A percentile compares a stretch with the other conserved stretches of the same genome.
phyloP scores from a whole-genome alignment of 2,113 vertebrate genomes.

The Accipiter virgatus region DNA sequence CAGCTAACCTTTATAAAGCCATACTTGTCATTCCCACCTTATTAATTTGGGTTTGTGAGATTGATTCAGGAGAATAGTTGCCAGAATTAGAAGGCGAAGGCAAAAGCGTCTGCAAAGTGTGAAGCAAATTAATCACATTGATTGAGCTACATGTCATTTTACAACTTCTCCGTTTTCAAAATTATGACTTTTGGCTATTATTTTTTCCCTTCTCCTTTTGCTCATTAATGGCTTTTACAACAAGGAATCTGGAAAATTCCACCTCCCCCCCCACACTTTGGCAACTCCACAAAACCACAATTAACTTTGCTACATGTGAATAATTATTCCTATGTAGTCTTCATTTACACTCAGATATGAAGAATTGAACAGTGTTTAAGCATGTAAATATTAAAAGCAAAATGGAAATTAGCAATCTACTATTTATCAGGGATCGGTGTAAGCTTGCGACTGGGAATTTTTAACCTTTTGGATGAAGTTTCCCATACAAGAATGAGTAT shows the following conservation, averaged over 20 bases:
- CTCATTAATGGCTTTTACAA: neutral
- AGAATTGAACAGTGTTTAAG: neutral
- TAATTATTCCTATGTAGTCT: neutral
- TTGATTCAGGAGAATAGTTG: conserved; percentile 25
- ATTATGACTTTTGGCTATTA: neutral
- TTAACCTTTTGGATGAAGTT: neutral
- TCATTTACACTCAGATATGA: neutral
- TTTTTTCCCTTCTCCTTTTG: conserved; percentile 14
- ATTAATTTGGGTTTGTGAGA: conserved; percentile 8
- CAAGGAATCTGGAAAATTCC: neutral
- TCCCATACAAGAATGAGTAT: neutral
- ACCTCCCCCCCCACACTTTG: neutral
- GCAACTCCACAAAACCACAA: neutral
- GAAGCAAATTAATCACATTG: conserved; percentile 31
- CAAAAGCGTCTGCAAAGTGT: neutral
- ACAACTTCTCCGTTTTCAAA: neutral
- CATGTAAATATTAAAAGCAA: neutral
- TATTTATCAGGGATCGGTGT: neutral
- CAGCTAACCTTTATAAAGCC: conserved; percentile 16
- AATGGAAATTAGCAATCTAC: neutral
- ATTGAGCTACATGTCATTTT: conserved; percentile 22
- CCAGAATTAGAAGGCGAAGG: conserved; percentile 6
- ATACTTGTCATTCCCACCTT: neutral
- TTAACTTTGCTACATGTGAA: neutral
- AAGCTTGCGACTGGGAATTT: neutral